These are phyloP conservation scores for Danionella dracula DNA, from an alignment of 2,797 vertebrate genomes.

Conservation along the genomic window DNA sequence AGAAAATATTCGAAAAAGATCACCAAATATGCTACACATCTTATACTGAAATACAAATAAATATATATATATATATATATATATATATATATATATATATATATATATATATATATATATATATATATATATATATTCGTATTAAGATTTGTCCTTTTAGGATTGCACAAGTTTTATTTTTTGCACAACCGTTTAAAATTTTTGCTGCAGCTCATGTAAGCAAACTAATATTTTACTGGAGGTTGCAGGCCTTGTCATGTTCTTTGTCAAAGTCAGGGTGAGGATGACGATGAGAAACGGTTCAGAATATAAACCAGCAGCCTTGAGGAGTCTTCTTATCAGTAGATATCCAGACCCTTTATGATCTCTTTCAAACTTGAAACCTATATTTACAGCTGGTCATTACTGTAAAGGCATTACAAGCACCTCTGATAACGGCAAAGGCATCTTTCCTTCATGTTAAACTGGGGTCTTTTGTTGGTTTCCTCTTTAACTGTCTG, in stretches of 20 bases:
- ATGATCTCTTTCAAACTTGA: neutral
- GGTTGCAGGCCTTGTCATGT: neutral
- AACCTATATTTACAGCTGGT: conserved; percentile 30
- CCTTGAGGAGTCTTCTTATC: conserved; percentile 30
- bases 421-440: neutral
- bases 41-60: no score
- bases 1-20: no score
- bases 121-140: no score
- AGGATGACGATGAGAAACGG: conserved; percentile 22
- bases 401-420: neutral
- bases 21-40: no score
- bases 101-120: no score
- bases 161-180: no score
- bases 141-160: no score
- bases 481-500: neutral
- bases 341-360: conserved; percentile 43
- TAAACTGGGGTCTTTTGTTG: neutral
- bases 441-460: neutral
- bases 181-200: no score
- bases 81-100: no score
- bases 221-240: neutral
- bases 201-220: neutral
- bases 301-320: conserved; percentile 37
- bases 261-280: conserved; percentile 9
- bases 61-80: no score